Percentiles rank a stretch among this genome's conserved stretches.
phyloP scores from a whole-genome alignment of 1,140 invertebrate species.

The Conus betulinus region DNA sequence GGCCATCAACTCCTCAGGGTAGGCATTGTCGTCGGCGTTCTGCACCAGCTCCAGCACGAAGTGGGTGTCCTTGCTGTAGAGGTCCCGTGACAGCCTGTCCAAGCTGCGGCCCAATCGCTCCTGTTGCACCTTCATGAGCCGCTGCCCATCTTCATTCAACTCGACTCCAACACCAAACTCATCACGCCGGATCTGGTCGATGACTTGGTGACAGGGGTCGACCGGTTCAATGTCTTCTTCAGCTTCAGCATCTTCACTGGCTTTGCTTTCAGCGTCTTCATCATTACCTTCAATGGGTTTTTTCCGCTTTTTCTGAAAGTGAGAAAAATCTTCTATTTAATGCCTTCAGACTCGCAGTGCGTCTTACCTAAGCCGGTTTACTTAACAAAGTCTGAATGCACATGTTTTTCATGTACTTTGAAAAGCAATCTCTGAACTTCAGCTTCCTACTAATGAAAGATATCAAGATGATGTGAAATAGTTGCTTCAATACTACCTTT shows the following conservation, averaged over 20 bases:
- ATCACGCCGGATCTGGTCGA: constrained; percentile 64
- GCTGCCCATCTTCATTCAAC: constrained; percentile 68
- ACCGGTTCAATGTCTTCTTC: constrained; percentile 40
- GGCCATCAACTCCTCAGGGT: constrained; percentile 53
- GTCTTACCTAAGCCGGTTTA: too few relatives aligned
- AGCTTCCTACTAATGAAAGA: too few relatives aligned
- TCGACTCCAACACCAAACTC: constrained; percentile 70
- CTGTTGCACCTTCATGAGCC: constrained; percentile 67
- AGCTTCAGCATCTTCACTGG: constrained; percentile 37
- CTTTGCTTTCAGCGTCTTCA: constrained; percentile 6
- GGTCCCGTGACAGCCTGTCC: constrained; percentile 73
- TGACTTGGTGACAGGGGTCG: constrained; percentile 50
- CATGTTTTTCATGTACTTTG: too few relatives aligned
- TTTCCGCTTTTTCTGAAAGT: neutral
- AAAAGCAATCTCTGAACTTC: too few relatives aligned
- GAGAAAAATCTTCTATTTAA: too few relatives aligned
- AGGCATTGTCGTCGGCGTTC: constrained; percentile 76
- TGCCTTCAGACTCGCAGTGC: constrained; percentile 12
- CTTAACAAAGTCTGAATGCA: too few relatives aligned
- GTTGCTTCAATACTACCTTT: too few relatives aligned
- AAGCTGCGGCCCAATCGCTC: constrained; percentile 70
- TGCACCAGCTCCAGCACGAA: constrained; percentile 73
- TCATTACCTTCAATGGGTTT: neutral
- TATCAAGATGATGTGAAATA: too few relatives aligned
- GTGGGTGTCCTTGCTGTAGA: constrained; percentile 76